phyloP scores from a whole-genome alignment of 1,140 invertebrate species.

The Maconellicoccus hirsutus region DNA sequence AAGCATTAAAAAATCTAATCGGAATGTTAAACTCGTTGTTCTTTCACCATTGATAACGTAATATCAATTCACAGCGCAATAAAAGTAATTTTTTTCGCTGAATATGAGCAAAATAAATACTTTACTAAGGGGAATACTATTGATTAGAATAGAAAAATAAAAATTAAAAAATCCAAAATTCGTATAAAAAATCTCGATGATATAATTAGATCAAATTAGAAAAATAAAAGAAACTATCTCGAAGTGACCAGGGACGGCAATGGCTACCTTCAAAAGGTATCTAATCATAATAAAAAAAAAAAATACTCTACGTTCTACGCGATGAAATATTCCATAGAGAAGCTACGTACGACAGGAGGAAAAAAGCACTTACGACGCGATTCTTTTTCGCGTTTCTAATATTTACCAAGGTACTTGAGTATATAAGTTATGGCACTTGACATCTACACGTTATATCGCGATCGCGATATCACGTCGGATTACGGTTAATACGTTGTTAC shows the following conservation, averaged over 20 bases:
- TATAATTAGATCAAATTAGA: too few relatives aligned
- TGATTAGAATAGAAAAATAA: neutral
- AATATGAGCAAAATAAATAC: neutral
- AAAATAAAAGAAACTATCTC: too few relatives aligned
- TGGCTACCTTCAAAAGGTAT: too few relatives aligned
- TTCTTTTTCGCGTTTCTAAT: neutral
- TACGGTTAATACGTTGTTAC: too few relatives aligned
- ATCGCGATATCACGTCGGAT: too few relatives aligned
- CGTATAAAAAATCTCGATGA: neutral
- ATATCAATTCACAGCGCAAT: neutral
- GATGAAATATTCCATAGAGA: too few relatives aligned
- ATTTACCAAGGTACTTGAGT: neutral
- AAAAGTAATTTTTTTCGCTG: neutral
- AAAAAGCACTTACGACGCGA: neutral
- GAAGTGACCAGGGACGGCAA: too few relatives aligned
- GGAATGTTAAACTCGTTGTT: slow-evolving; percentile 5
- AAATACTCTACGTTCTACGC: too few relatives aligned
- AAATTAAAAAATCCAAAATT: neutral
- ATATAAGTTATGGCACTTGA: neutral
- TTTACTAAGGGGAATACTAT: neutral
- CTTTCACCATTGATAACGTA: neutral
- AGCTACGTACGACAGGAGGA: too few relatives aligned
- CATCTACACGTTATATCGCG: neutral
- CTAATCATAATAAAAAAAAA: too few relatives aligned
- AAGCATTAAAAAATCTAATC: neutral